Conservation (phyloP, 2,888 invertebrate genomes). For the Melieria omissa region DNA sequence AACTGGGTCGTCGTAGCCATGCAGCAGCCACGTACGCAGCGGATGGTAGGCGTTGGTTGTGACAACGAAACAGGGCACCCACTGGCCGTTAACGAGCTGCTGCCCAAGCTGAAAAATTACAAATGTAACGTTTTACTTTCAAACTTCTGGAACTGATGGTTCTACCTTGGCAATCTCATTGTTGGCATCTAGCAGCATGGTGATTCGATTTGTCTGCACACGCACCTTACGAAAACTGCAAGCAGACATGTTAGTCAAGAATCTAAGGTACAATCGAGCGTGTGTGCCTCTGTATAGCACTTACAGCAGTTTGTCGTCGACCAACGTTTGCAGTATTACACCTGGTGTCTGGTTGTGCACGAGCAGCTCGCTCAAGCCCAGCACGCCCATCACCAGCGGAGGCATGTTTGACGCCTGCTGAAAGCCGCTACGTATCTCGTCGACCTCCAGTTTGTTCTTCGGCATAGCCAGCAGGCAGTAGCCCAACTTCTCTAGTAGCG, state of each 20-base stretch:
- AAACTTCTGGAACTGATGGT: neutral
- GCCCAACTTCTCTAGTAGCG: constrained; percentile 54
- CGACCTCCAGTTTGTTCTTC: constrained; percentile 50
- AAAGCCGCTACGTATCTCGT: constrained; percentile 55
- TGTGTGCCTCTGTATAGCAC: constrained; percentile 11
- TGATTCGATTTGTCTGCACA: constrained; percentile 49
- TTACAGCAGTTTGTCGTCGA: constrained; percentile 59
- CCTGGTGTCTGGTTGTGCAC: constrained; percentile 46
- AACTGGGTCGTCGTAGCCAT: constrained; percentile 54
- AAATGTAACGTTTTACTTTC: constrained; percentile 5
- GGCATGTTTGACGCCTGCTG: constrained; percentile 59
- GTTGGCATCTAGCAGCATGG: constrained; percentile 51
- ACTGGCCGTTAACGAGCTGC: constrained; percentile 49
- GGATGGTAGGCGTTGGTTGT: constrained; percentile 57
- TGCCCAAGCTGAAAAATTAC: constrained; percentile 24
- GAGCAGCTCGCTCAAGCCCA: constrained; percentile 59
- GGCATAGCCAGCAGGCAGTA: constrained; percentile 55
- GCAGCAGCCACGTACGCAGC: constrained; percentile 60
- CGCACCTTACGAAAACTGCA: constrained; percentile 59
- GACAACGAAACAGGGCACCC: constrained; percentile 55
- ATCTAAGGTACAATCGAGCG: neutral
- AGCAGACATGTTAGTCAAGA: constrained; percentile 3
- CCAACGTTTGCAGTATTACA: constrained; percentile 57
- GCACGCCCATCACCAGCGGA: constrained; percentile 56
- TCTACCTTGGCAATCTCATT: constrained; percentile 52